These are phyloP conservation scores for Tachina lurida DNA, from an alignment of 2,888 invertebrate species.

Conservation along the genomic window DNA sequence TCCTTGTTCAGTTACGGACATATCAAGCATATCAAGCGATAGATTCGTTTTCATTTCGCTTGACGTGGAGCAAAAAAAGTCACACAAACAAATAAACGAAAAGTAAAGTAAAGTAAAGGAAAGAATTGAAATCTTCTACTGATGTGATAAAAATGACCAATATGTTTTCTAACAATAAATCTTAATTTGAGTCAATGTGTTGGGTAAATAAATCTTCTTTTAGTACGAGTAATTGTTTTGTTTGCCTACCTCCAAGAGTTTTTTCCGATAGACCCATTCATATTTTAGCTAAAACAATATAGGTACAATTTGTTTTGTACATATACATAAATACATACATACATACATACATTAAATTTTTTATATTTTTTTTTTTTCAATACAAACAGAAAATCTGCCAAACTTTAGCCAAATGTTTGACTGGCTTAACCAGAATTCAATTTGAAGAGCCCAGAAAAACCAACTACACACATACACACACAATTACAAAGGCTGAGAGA, in stretches of 20 bases:
- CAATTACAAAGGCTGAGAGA: neutral
- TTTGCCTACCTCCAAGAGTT: constrained; percentile 43
- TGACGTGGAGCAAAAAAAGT: neutral
- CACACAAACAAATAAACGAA: neutral
- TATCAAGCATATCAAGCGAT: neutral
- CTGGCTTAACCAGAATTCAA: constrained; percentile 66
- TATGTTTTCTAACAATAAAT: constrained; percentile 62
- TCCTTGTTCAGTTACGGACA: neutral
- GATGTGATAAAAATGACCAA: constrained; percentile 68
- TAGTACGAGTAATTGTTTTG: constrained; percentile 66
- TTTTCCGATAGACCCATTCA: constrained; percentile 29
- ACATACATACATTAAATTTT: too few relatives aligned
- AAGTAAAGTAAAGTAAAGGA: neutral
- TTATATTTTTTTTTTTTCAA: constrained; percentile 48
- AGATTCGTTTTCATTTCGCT: constrained; percentile 31
- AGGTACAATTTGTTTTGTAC: constrained; percentile 50
- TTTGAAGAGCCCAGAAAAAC: constrained; percentile 45
- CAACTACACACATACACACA: neutral
- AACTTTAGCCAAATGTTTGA: constrained; percentile 61
- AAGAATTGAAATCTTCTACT: constrained; percentile 23
- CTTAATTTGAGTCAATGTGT: constrained; percentile 65
- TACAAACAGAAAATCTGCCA: constrained; percentile 59
- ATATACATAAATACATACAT: constrained; percentile 1
- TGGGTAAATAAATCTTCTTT: constrained; percentile 65
- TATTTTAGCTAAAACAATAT: constrained; percentile 57